phyloP scores from a whole-genome alignment of 2,888 invertebrate genomes.

The Agonopterix subpropinquella region DNA sequence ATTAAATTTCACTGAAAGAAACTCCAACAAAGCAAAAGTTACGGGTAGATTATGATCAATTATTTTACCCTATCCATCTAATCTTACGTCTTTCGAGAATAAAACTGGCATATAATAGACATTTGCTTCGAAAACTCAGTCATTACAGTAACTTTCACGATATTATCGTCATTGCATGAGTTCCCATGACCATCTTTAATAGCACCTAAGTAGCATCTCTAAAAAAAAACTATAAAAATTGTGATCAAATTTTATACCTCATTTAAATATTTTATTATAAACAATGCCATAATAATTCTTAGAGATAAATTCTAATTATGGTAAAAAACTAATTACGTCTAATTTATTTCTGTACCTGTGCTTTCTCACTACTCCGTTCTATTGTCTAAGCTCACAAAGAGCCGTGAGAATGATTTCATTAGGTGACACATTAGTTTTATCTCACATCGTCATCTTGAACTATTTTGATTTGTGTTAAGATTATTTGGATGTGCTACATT shows the following conservation, averaged over 20 bases:
- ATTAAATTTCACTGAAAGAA: too few species aligned
- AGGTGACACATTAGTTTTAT: constrained; percentile 5
- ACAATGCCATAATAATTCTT: background rate
- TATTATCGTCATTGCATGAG: constrained; percentile 8
- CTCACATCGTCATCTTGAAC: constrained; percentile 14
- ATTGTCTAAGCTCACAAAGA: constrained; percentile 18
- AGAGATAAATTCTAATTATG: constrained; percentile 5
- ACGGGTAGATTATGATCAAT: too few species aligned
- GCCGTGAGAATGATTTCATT: constrained; percentile 23
- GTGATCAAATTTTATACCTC: background rate
- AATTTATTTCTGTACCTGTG: constrained; percentile 13
- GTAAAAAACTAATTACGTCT: constrained; percentile 5
- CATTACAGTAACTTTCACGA: constrained; percentile 14
- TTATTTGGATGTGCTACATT: constrained; percentile 15
- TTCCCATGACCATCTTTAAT: constrained; percentile 11
- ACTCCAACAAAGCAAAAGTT: too few species aligned
- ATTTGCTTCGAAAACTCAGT: constrained; percentile 7
- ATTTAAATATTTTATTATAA: constrained; percentile 1
- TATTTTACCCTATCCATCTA: too few species aligned
- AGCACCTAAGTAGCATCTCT: constrained; percentile 1
- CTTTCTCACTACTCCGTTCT: constrained; percentile 12
- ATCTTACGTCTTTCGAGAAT: too few species aligned
- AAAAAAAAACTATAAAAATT: background rate
- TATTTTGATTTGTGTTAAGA: constrained; percentile 26
- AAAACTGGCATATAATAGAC: background rate